Base-by-base conservation (phyloP, 1,140 invertebrate species). In the Heliconius himera region DNA sequence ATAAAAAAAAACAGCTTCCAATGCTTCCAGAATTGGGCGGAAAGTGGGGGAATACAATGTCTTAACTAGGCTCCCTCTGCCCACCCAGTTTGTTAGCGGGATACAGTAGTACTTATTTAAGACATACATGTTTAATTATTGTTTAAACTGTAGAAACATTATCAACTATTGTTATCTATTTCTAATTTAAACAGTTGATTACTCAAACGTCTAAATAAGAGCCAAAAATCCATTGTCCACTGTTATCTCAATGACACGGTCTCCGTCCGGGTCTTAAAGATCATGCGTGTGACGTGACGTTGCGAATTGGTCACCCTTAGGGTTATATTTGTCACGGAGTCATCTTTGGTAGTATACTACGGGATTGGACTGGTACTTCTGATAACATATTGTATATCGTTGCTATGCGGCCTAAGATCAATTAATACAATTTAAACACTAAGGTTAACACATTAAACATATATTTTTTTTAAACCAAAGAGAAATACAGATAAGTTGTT, bases 321-420 rank as follows among this genome's bases (percentile, higher is more conserved):
- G 74, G 74, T 70, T 26, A 70, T 22, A 16, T 41, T 49, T 76
- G 70, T 76, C 60, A 76, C 1, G 41, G 54, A 60, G 38, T 76
- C 70, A 70, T 76, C 74, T 22, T 20, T 1, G 36, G 56, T 76
- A 76, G 60, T 76, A 76, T 46, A 70, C 56, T 70, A 76, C 60
- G 16, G 26, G 60, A 66, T 66, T 26, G 13, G 4, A 4, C 11
- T 66, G 11, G 11, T 16, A 66, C 0, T 66, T 1, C 13, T 66
- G 26, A 66, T 66, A 56, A 56, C 54, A n/a, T 26, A 9, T 9
- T 4, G 11, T 26, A 29, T 22, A 26, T 13, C 26, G 22, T 66
- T 66, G 60, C 60, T 1, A 29, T 16, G 26, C 3, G 2, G 60
- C 9, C 26, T 16, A 3, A 66, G 60, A 22, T 26, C 26, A 66